Base-by-base conservation (phyloP, 2,888 invertebrate species). In the Slavum lentiscoides region DNA sequence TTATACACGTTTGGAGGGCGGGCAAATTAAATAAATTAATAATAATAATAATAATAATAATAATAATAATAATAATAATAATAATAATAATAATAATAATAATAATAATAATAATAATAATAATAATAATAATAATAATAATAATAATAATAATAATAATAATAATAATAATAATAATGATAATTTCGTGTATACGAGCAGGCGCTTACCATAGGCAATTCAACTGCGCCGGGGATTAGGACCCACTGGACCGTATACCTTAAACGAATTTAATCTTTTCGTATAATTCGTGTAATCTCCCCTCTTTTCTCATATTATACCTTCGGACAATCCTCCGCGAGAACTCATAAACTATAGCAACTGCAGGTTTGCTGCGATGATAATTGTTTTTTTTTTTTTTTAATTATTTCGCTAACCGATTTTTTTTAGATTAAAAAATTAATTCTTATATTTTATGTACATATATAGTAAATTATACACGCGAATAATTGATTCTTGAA, bases 201-300 rank as follows among this genome's bases (percentile, higher is more conserved):
- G 80, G 80, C 80, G 72, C 64, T 23, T n/a, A 15, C 72, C 23
- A 58, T 80, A 80, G 64, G 80, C 72, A 80, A 80, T 80, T 66
- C 37, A 72, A 80, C 64, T 64, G 70, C 80, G 43, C 30, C 30
- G 58, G 5, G 55, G 72, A 80, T 80, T 80, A 72, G 66, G 30
- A 72, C 66, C 55, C 58, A 21, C 72, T 80, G 68, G 53, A 69
- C 77, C 76, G 59, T 69, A 21, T 55, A 37, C 19, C 17, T 13
- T 62, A 30, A 30, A 30, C 2, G 30, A 30, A 61, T 73, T 64
- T 74, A 66, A 66, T 75, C 66, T n/a, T 55, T 64, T 64, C 37
- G n/a, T n/a, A 30, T 43, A 55, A 17, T 19, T 4, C 7, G 19
- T 11, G 7, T 11, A 19, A 43, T 11, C 49, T 11, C 11, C 11